These are phyloP conservation scores for Paramormyrops hopkinsi DNA, from an alignment of 2,797 vertebrate genomes.

Conservation along the genomic window DNA sequence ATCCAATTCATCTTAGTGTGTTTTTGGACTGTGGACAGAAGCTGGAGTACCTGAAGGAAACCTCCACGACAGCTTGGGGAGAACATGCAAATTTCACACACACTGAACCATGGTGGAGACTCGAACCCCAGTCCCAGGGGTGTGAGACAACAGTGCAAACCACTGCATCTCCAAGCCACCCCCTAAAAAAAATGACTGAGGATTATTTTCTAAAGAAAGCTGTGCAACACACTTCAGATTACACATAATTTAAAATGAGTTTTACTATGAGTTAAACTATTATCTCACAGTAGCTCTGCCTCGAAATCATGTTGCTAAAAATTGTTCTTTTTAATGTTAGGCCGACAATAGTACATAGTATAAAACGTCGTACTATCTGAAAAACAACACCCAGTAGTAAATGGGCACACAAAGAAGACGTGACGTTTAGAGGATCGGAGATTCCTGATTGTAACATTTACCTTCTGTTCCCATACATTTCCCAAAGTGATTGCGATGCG, in stretches of 20 bases:
- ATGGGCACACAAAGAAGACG: background rate
- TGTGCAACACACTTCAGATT: background rate
- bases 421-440: background rate
- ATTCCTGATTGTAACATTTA: background rate
- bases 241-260: background rate
- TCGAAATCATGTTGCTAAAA: background rate
- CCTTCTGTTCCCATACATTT: background rate
- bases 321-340: background rate
- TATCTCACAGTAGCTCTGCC: background rate
- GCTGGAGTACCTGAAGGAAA: background rate
- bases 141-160: background rate
- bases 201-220: background rate
- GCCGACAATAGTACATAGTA: background rate
- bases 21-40: background rate
- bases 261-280: background rate
- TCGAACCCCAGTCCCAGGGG: background rate
- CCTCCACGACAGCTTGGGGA: background rate
- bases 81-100: background rate
- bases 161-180: background rate
- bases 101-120: background rate
- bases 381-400: background rate
- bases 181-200: background rate
- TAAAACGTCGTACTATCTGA: background rate
- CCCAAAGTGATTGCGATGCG: background rate
- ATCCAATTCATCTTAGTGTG: background rate